Base-by-base conservation (phyloP, 2,888 invertebrate species). In the Tetranychus truncatus region DNA sequence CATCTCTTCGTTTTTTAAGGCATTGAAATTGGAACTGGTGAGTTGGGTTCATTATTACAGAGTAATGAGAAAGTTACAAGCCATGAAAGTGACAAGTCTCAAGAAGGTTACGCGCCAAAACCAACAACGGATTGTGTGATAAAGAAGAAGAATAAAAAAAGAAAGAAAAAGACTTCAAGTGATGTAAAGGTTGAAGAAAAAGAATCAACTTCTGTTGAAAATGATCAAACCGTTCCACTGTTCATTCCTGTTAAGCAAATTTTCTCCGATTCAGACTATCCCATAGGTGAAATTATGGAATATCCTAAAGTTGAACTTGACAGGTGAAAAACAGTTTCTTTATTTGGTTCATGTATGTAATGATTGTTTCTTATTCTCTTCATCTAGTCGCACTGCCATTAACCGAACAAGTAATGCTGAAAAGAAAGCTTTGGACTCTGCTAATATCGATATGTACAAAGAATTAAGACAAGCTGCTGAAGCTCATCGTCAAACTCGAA, bases 391-490 rank as follows among this genome's bases (percentile, higher is more conserved):
- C 78, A 91, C 89, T 75, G 94, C 95, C 3, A 91, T 89, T 81
- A 89, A 94, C 80, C 87, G 95, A 69, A 90, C 91, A 81, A 87
- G 89, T 0, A 89, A 88, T 78, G 91, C 91, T 81, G 93, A 92
- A 81, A 86, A 86, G 80, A 87, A 90, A 79, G 91, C 94, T 4
- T 83, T 95, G 45, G 97, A 99, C 82, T 86, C 89, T 80, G 88
- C 92, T 84, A 92, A 95, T 79, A 90, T 89, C 80, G 95, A 96
- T 80, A 90, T 93, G 81, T 97, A 96, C 82, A 91, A 91, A 81
- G 95, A 96, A 83, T 89, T 96, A 75, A 87, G 99, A 77, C 89
- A 91, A 80, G 97, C 97, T 24, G 97, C 99, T 11, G 99, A 99
- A 83, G 96, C 95, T 72, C 99, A 99, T 83, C 88, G 99, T 84